Conservation (phyloP, 1,140 invertebrate species). For the Trichonephila inaurata region DNA sequence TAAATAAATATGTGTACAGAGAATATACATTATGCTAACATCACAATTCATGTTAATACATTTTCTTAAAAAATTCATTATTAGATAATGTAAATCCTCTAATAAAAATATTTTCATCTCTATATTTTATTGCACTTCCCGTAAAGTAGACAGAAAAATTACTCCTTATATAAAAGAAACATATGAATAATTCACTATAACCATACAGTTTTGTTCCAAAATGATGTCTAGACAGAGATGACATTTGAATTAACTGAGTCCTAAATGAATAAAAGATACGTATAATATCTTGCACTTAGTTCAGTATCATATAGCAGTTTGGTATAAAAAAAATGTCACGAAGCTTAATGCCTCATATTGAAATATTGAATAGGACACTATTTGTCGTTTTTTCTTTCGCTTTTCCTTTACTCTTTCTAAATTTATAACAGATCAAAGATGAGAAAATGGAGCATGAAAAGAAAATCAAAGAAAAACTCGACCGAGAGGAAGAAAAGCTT, state of each 20-base stretch:
- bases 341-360: background rate
- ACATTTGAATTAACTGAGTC: background rate
- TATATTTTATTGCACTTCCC: no score
- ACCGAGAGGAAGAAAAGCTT: background rate
- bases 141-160: background rate
- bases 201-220: background rate
- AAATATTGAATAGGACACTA: background rate
- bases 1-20: no score
- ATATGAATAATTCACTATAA: background rate
- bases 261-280: conserved; percentile 15
- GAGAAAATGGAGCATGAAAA: background rate
- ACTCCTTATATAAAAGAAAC: background rate
- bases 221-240: background rate
- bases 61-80: no score
- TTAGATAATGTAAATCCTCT: no score
- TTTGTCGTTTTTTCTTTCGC: background rate
- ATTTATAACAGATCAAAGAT: background rate
- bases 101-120: no score
- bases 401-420: background rate
- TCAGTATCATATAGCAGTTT: background rate
- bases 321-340: background rate
- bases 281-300: background rate
- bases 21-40: no score
- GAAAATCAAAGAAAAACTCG: background rate
- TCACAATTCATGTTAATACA: no score